Conservation (phyloP, 2,113 vertebrate species). For the Thalassarche chlororhynchos region DNA sequence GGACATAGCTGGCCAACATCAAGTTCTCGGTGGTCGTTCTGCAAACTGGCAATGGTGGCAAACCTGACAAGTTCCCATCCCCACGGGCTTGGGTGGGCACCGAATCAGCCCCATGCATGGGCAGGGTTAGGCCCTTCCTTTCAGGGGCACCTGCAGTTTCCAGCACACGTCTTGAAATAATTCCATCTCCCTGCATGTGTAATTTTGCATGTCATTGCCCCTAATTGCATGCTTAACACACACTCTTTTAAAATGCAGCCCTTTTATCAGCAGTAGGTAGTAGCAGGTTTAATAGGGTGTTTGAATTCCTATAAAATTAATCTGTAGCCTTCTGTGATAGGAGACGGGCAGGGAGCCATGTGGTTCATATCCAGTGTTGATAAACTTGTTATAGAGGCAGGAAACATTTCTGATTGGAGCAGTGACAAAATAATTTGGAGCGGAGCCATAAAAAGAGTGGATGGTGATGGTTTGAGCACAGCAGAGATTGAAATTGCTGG, state of each 20-base stretch:
- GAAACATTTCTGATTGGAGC: conserved; percentile 67
- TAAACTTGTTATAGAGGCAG: conserved; percentile 64
- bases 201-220: conserved; percentile 59
- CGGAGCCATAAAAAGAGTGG: conserved; percentile 49
- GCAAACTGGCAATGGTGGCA: not conserved
- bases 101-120: rapidly evolving
- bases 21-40: rapidly evolving
- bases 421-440: conserved; percentile 66
- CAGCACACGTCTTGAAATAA: not conserved
- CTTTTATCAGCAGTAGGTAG: conserved; percentile 63
- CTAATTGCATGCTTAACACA: conserved; percentile 53
- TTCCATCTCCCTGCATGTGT: conserved; percentile 22
- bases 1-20: not conserved
- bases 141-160: not conserved
- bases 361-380: conserved; percentile 67
- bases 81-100: rapidly evolving
- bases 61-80: not conserved
- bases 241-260: conserved; percentile 12
- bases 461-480: conserved; percentile 49
- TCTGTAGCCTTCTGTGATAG: conserved; percentile 63
- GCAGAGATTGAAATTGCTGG: conserved; percentile 70
- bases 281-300: conserved; percentile 70
- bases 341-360: conserved; percentile 63
- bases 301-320: conserved; percentile 73
- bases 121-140: not conserved